Conservation (phyloP, 2,113 vertebrate genomes). For the Siniperca chuatsi region DNA sequence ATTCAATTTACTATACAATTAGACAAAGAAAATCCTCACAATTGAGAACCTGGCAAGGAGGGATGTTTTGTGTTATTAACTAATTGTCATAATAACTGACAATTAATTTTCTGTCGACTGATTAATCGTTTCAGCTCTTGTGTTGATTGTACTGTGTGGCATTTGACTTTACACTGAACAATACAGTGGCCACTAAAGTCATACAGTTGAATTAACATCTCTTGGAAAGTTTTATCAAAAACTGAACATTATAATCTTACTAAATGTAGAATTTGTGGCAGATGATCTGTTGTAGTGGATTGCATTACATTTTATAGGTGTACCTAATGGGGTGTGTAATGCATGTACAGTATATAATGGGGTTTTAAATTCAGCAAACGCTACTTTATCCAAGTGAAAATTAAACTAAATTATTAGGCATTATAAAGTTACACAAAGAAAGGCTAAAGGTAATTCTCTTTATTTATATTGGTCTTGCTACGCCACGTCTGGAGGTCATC, state of each 20-base stretch:
- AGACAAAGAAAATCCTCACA: neutral
- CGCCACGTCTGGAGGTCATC: constrained; percentile 16
- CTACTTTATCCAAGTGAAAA: neutral
- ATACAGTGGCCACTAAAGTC: neutral
- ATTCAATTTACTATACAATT: neutral
- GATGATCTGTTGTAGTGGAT: neutral
- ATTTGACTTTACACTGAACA: neutral
- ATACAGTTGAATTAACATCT: neutral
- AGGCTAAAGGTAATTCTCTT: neutral
- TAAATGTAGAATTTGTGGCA: neutral
- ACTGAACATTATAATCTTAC: neutral
- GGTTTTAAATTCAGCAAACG: neutral
- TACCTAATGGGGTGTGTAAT: neutral
- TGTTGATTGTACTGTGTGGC: neutral
- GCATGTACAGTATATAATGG: neutral
- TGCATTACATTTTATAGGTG: neutral
- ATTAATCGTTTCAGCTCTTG: neutral
- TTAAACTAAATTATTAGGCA: neutral
- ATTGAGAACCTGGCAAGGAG: neutral
- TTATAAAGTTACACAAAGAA: neutral
- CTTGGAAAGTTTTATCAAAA: neutral
- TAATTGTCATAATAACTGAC: neutral
- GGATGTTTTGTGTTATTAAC: neutral
- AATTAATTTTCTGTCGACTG: neutral
- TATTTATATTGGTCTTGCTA: neutral